Base-by-base conservation (phyloP, 2,113 vertebrate species). In the Brachyhypopomus gauderio region DNA sequence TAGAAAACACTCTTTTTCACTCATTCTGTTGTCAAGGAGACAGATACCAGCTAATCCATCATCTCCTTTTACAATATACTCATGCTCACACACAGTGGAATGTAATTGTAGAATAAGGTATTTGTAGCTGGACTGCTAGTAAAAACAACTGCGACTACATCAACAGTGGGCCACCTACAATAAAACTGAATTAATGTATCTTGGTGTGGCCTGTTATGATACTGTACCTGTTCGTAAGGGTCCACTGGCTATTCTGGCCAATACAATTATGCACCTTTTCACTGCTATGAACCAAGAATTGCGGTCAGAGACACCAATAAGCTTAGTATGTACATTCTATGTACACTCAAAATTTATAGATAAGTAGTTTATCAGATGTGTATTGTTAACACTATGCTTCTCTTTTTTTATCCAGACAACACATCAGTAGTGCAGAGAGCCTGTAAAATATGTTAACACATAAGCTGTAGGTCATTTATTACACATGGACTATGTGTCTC, bases 11-110 rank as follows among this genome's bases (percentile, higher is more conserved):
- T 14, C 45, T 52, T 52, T 52, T n/a, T 67, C 48, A 56, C 48
- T 80, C 62, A 11, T 45, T 41, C 20, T 75, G 81, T 78, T 82
- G 80, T 76, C 75, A 80, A 20, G 69, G 74, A 77, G 64, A 79
- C 72, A 23, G 60, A 16, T 58, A 56, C 19, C 60, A 38, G 17
- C 34, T n/a, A 25, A 9, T 78, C n/a, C 48, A 48, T 72, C 41
- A 60, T 77, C 55, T 63, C 60, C 67, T 72, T n/a, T 63, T 82
- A 58, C n/a, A 56, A 60, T 74, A 30, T 74, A 67, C 75, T 72
- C 63, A 22, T 12, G n/a, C 25, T 38, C 30, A 41, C 22, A 36
- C 25, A 23, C 30, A 56, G 22, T 36, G 14, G 27, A 78, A 52
- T 20, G 19, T n/a, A 22, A 12, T 70, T 38, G 66, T 30, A 30